phyloP scores from a whole-genome alignment of 1,140 invertebrate species.

The Drosophila orena region DNA sequence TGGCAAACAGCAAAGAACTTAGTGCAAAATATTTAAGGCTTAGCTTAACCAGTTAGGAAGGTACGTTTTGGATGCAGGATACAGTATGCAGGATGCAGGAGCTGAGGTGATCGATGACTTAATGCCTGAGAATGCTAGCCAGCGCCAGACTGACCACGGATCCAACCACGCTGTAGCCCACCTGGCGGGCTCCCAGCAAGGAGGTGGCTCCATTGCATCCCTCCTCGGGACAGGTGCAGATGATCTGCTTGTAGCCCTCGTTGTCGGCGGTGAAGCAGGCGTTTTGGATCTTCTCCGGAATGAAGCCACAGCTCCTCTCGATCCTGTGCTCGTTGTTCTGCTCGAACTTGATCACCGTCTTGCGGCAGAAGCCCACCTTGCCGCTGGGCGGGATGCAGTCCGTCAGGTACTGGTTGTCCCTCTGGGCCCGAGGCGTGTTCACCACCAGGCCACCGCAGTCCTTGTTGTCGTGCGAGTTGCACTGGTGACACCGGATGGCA shows the following conservation, averaged over 20 bases:
- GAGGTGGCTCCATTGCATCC: slow-evolving; percentile 85
- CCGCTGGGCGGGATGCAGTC: slow-evolving; percentile 48
- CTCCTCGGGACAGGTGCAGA: slow-evolving; percentile 86
- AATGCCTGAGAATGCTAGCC: slow-evolving; percentile 43
- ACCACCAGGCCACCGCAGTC: slow-evolving; percentile 86
- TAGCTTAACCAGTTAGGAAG: slow-evolving; percentile 39
- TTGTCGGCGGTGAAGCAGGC: slow-evolving; percentile 86
- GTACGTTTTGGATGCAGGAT: slow-evolving; percentile 28
- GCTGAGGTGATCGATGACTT: background rate
- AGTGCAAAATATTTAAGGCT: slow-evolving; percentile 41
- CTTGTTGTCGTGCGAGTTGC: slow-evolving; percentile 91
- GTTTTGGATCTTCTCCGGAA: slow-evolving; percentile 73
- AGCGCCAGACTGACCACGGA: slow-evolving; percentile 35
- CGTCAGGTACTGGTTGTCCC: slow-evolving; percentile 65
- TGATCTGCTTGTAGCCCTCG: slow-evolving; percentile 86
- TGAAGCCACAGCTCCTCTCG: slow-evolving; percentile 86
- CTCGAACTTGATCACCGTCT: slow-evolving; percentile 80
- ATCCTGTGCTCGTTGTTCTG: slow-evolving; percentile 85
- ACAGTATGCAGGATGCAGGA: background rate
- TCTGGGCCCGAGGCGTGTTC: slow-evolving; percentile 64
- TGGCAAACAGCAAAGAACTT: slow-evolving; percentile 33
- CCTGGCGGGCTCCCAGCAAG: slow-evolving; percentile 12
- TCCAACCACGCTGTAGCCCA: slow-evolving; percentile 35
- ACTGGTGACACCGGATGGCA: slow-evolving; percentile 90
- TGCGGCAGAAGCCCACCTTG: slow-evolving; percentile 68